A percentile compares a stretch with the other conserved stretches of the same genome.
These are phyloP conservation scores for Ctenodactylus gundi DNA, from an alignment of 2,113 vertebrate species.

Conservation along the genomic window DNA sequence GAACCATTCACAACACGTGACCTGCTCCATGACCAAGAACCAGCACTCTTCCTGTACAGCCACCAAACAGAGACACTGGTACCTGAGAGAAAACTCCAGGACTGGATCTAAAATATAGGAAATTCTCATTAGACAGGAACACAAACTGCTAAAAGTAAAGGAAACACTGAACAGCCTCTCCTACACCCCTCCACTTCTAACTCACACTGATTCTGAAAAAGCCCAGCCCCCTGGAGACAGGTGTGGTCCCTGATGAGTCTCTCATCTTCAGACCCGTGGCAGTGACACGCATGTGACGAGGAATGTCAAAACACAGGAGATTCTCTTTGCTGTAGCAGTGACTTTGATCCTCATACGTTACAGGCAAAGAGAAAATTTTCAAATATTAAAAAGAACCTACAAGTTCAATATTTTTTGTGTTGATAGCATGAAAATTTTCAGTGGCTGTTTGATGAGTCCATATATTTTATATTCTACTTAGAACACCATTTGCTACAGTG, in stretches of 20 bases:
- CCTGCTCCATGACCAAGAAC: neutral
- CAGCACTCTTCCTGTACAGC: neutral
- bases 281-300: neutral
- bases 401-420: neutral
- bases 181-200: neutral
- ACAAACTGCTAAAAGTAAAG: constrained; percentile 3
- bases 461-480: neutral
- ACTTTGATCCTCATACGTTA: neutral
- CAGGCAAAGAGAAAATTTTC: neutral
- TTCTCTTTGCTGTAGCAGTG: neutral
- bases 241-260: neutral
- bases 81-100: neutral
- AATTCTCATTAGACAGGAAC: constrained; percentile 2
- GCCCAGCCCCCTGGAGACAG: neutral
- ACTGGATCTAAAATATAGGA: neutral
- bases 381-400: neutral
- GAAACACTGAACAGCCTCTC: neutral
- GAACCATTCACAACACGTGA: neutral
- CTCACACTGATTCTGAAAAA: neutral
- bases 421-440: neutral
- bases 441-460: neutral
- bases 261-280: neutral
- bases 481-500: neutral
- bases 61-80: neutral
- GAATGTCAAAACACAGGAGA: neutral